phyloP scores from a whole-genome alignment of 2,113 vertebrate species.

The Lampris incognitus region DNA sequence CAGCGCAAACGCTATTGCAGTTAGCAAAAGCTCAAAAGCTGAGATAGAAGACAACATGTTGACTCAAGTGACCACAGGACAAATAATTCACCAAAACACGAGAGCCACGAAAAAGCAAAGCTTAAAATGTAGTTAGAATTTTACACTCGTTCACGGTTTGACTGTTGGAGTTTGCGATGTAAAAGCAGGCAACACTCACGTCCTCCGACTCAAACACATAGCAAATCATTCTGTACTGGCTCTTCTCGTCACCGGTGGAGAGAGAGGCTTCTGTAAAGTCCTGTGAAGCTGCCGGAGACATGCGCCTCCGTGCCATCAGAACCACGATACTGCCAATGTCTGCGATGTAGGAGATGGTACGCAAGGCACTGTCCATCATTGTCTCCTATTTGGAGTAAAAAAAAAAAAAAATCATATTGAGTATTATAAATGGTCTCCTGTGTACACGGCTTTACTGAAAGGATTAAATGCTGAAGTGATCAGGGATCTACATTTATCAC shows the following conservation, averaged over 20 bases:
- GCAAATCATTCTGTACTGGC: conserved; percentile 98
- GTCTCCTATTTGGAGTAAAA: conserved; percentile 84
- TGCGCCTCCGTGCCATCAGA: conserved; percentile 93
- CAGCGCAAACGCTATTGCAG: conserved; percentile 50
- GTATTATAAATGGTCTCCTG: neutral
- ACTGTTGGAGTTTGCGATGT: too few species aligned
- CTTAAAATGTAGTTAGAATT: neutral
- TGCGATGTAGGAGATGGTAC: conserved; percentile 97
- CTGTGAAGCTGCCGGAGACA: conserved; percentile 90
- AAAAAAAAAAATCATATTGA: neutral
- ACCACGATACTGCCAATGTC: conserved; percentile 98
- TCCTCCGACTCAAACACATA: conserved; percentile 98
- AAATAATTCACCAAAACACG: conserved; percentile 15
- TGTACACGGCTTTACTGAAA: neutral
- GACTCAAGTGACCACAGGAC: conserved; percentile 9
- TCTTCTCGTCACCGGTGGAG: conserved; percentile 87
- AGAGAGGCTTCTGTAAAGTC: conserved; percentile 91
- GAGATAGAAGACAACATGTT: conserved; percentile 25
- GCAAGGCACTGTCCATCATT: conserved; percentile 97
- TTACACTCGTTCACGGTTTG: too few species aligned
- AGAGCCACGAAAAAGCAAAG: neutral
- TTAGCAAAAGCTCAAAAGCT: conserved; percentile 43
- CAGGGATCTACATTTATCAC: neutral
- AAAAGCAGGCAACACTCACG: conserved; percentile 83
- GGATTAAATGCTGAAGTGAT: neutral